Percentiles rank a stretch among this genome's conserved stretches.
Evolutionary conservation across 2,113 vertebrate species (phyloP).

Genomic region (Gasterosteus nipponicus): DNA sequence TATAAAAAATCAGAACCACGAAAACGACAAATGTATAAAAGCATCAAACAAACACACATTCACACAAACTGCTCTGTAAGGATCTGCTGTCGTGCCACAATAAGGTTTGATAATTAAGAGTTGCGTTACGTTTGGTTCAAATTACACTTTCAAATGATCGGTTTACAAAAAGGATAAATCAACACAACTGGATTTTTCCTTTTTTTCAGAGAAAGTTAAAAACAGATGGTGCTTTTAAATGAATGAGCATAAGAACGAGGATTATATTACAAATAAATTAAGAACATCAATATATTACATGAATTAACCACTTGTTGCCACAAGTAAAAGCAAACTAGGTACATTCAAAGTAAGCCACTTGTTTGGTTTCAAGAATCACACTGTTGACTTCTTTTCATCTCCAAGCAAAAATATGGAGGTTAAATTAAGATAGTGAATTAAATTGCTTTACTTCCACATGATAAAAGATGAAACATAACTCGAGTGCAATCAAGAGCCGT

Average conservation of each 20-base stretch:
- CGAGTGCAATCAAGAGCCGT: conserved; percentile 11
- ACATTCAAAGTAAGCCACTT: conserved; percentile 61
- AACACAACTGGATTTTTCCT: conserved; percentile 12
- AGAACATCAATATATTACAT: conserved; percentile 62
- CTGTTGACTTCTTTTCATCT: conserved; percentile 10
- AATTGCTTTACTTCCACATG: conserved; percentile 18
- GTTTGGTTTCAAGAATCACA: conserved; percentile 47
- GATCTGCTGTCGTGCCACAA: conserved; percentile 24
- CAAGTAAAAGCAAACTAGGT: conserved; percentile 38
- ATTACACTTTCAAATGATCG: conserved; percentile 25
- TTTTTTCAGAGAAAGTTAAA: conserved; percentile 36
- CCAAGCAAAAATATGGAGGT: conserved; percentile 13
- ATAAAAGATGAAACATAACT: conserved; percentile 6
- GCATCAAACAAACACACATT: conserved; percentile 32
- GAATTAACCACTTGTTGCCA: conserved; percentile 13
- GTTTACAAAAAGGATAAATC: conserved; percentile 13
- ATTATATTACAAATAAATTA: conserved; percentile 67
- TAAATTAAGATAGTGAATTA: conserved; percentile 16
- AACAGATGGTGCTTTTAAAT: conserved; percentile 33
- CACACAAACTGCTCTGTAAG: conserved; percentile 26
- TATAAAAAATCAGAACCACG: conserved; percentile 23
- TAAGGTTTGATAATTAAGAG: background rate
- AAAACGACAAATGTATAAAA: conserved; percentile 41
- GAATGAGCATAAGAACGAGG: conserved; percentile 29
- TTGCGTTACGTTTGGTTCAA: conserved; percentile 15